Percentiles rank a stretch among this genome's conserved stretches.
These are phyloP conservation scores for Ectropis grisescens DNA, from an alignment of 1,140 invertebrate genomes.

Conservation along the genomic window DNA sequence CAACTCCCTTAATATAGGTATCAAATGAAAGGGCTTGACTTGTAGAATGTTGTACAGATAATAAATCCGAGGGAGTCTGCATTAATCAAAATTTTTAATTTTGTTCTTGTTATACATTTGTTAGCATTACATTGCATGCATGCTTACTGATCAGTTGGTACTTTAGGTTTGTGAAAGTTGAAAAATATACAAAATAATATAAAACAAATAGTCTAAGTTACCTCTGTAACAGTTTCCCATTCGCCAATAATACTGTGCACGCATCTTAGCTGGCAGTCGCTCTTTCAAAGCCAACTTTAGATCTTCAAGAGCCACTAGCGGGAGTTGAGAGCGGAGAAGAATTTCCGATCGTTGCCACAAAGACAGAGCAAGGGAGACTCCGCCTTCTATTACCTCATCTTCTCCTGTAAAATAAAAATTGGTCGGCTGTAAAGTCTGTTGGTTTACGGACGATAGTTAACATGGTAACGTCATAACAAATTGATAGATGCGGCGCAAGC, in stretches of 20 bases:
- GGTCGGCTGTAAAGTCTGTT: background rate
- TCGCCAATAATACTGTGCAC: constrained; percentile 73
- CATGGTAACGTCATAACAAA: background rate
- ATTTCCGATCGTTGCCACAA: constrained; percentile 72
- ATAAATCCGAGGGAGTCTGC: too few relatives aligned
- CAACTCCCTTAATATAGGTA: too few relatives aligned
- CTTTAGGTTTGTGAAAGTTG: too few relatives aligned
- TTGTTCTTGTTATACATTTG: too few relatives aligned
- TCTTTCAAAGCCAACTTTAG: constrained; percentile 73
- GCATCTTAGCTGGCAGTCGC: constrained; percentile 67
- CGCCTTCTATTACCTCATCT: constrained; percentile 70
- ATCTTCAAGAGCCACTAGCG: constrained; percentile 72
- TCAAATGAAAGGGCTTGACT: too few relatives aligned
- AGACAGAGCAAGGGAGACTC: constrained; percentile 73
- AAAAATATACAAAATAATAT: too few relatives aligned
- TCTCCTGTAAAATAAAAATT: constrained; percentile 13
- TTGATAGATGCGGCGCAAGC: constrained; percentile 1
- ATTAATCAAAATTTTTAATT: too few relatives aligned
- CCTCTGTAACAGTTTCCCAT: constrained; percentile 75
- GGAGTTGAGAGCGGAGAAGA: constrained; percentile 67
- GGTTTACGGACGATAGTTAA: too few relatives aligned
- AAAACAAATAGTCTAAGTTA: too few relatives aligned
- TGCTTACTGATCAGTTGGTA: too few relatives aligned
- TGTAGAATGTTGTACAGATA: too few relatives aligned
- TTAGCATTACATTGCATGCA: too few relatives aligned